Evolutionary conservation across 1,140 invertebrate genomes (phyloP), one percentile per base, ranked within the genome.

Genomic region (Plectus sambesii): DNA sequence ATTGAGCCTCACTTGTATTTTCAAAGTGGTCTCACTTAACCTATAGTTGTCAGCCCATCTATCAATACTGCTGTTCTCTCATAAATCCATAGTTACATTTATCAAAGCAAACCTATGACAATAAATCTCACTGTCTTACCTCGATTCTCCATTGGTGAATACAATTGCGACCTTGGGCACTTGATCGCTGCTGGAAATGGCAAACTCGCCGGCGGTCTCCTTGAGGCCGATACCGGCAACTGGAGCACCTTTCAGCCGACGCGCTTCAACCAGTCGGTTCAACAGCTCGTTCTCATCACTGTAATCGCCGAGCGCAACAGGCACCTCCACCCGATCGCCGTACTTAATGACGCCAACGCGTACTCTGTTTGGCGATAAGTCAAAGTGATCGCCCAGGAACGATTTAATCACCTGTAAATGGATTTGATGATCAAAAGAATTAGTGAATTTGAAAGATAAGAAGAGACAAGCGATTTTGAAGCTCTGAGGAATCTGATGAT

Each of bases 301-400:
- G 37, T 67, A 67, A 41, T 67, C 64, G 35, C 64, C 64, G 15
- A 67, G 46, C 15, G 64, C 55, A 44, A 67, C 30, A 6, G 64
- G 64, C 19, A 61, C 53, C 20, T 59, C 53, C 5, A 60, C 58
- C n/a, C 24, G 33, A 27, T 60, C 41, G 9, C 52, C 57, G 44
- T 56, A 62, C 25, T 69, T 67, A 4, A 67, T 36, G 15, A 69
- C 27, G 27, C 64, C 64, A 19, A 67, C 57, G 6, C 63, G 49
- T 2, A 66, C 66, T 19, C 55, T 41, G 38, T 66, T 66, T 19
- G 43, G 38, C 5, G 51, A 40, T 8, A 66, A 40, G 39, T 66
- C 60, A 44, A 66, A 62, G 40, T 68, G 50, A 5, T 66, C 65
- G 22, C 39, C 47, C 17, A 66, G 44, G 50, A 66, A 66, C 2